These are phyloP conservation scores for Selene dorsalis DNA, from an alignment of 2,797 vertebrate species.

Conservation along the genomic window DNA sequence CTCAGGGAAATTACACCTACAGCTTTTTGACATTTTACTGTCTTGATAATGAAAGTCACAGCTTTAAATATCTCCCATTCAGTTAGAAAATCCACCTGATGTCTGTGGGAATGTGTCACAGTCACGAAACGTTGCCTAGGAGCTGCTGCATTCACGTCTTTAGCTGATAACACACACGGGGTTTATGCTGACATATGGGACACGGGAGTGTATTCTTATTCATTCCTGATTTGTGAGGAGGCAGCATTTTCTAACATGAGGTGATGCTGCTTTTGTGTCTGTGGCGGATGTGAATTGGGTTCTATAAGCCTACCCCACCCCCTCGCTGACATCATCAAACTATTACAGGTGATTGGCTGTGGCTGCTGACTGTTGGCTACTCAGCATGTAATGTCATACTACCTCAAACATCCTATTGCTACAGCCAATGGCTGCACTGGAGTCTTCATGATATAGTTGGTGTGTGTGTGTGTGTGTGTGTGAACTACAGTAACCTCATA, in stretches of 20 bases:
- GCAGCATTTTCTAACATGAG: constrained; percentile 6
- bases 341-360: constrained; percentile 30
- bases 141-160: neutral
- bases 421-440: constrained; percentile 66
- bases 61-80: neutral
- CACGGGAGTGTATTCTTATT: neutral
- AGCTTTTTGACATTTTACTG: neutral
- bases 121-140: neutral
- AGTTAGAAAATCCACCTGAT: neutral
- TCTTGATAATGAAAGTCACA: neutral
- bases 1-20: neutral
- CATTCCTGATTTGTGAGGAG: neutral
- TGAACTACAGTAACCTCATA: constrained; percentile 73
- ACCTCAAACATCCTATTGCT: constrained; percentile 66
- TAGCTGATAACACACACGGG: too few relatives aligned
- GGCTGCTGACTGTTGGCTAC: constrained; percentile 31
- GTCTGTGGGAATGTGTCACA: neutral
- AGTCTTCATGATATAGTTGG: constrained; percentile 26
- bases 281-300: neutral
- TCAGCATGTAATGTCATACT: constrained; percentile 53
- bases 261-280: constrained; percentile 20
- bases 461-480: constrained; percentile 9
- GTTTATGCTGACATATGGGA: neutral
- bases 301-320: neutral
- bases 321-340: constrained; percentile 9